These are phyloP conservation scores for Maniola jurtina DNA, from an alignment of 1,140 invertebrate species.

Conservation along the genomic window DNA sequence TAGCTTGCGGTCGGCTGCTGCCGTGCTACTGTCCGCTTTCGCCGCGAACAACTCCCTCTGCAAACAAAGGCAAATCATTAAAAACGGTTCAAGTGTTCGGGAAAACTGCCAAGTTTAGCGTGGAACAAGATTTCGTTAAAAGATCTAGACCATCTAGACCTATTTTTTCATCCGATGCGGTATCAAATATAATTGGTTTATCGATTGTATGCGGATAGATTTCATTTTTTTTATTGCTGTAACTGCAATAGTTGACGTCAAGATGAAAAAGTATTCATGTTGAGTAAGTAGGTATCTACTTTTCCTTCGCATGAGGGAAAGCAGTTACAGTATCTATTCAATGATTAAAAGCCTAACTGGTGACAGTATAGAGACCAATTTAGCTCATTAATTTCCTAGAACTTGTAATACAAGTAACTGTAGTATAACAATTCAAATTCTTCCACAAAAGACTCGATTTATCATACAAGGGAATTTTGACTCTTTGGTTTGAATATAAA, in stretches of 20 bases:
- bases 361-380: no score
- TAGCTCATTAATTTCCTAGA: no score
- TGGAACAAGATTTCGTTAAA: constrained; percentile 15
- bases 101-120: constrained; percentile 23
- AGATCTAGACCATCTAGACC: constrained; percentile 14
- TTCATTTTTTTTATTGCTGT: neutral
- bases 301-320: no score
- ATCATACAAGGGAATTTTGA: no score
- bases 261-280: no score
- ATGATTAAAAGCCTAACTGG: no score
- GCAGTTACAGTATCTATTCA: no score
- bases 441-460: no score
- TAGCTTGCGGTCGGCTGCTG: constrained; percentile 88
- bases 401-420: no score
- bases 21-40: constrained; percentile 82
- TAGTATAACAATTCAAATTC: no score
- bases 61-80: constrained; percentile 46
- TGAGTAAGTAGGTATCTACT: no score
- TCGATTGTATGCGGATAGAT: constrained; percentile 15
- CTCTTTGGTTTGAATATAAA: no score
- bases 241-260: neutral
- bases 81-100: constrained; percentile 18
- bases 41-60: constrained; percentile 94
- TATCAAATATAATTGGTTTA: constrained; percentile 20
- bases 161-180: constrained; percentile 14